Percentiles rank a stretch among this genome's conserved stretches.
Evolutionary conservation across 2,113 vertebrate species (phyloP).

Genomic region (Ifrita kowaldi): DNA sequence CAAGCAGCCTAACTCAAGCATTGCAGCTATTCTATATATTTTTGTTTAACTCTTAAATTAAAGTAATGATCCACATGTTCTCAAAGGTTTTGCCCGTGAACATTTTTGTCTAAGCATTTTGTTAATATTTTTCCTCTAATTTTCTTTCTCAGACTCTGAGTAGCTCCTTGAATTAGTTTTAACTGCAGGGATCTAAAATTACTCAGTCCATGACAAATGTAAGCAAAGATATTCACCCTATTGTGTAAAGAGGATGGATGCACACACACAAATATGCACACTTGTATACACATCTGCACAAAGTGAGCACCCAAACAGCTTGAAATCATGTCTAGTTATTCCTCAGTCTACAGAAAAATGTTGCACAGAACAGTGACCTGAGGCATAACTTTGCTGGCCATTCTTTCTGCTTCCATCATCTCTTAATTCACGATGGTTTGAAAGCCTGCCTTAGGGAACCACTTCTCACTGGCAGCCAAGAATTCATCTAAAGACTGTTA

Average conservation of each 20-base stretch:
- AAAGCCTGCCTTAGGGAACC: background rate
- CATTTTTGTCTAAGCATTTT: background rate
- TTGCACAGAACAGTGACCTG: background rate
- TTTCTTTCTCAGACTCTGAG: background rate
- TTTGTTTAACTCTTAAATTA: background rate
- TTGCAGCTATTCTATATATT: background rate
- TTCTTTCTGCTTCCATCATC: constrained; percentile 11
- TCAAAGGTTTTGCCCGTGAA: background rate
- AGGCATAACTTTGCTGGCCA: background rate
- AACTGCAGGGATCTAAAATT: background rate
- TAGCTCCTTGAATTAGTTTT: background rate
- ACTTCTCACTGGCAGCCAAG: background rate
- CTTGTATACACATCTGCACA: background rate
- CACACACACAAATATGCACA: fast-evolving
- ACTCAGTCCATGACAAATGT: background rate
- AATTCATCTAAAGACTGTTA: background rate
- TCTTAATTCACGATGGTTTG: background rate
- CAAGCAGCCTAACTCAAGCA: constrained; percentile 24
- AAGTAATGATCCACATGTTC: background rate
- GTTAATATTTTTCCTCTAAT: background rate
- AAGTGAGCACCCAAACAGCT: background rate
- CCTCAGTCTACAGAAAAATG: background rate
- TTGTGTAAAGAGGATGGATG: background rate
- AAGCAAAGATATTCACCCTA: background rate
- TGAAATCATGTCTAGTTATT: background rate